phyloP scores from a whole-genome alignment of 2,888 invertebrate genomes.

The Drosophila rellima region DNA sequence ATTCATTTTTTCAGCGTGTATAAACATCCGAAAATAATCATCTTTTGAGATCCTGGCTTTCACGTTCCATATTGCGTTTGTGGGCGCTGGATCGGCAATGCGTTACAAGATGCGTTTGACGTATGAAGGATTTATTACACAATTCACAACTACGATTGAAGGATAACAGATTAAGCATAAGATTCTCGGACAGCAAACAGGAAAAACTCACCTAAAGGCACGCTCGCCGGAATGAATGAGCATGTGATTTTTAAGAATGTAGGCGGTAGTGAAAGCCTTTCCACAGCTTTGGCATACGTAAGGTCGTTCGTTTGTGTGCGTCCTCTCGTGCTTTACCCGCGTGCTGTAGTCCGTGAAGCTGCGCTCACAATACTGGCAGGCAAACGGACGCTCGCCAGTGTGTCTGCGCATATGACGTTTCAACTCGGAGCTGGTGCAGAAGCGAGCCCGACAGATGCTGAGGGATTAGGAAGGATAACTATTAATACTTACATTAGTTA shows the following conservation, averaged over 20 bases:
- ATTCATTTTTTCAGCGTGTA: not conserved
- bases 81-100: conserved; percentile 62
- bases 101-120: conserved; percentile 58
- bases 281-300: conserved; percentile 73
- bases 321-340: conserved; percentile 69
- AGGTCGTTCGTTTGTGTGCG: conserved; percentile 79
- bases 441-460: conserved; percentile 65
- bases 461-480: not conserved
- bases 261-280: conserved; percentile 75
- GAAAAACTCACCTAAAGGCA: conserved; percentile 52
- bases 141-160: conserved; percentile 48
- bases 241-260: conserved; percentile 72
- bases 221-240: conserved; percentile 73
- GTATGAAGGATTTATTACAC: conserved; percentile 63
- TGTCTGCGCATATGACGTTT: conserved; percentile 72
- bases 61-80: conserved; percentile 53
- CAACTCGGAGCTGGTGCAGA: conserved; percentile 72
- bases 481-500: not conserved
- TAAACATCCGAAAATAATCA: conserved; percentile 9
- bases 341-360: conserved; percentile 74
- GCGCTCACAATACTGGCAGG: conserved; percentile 68
- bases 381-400: conserved; percentile 72
- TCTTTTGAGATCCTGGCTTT: conserved; percentile 11
- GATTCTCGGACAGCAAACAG: not conserved
- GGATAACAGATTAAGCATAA: not conserved